phyloP scores from a whole-genome alignment of 2,888 invertebrate genomes.

The Rotaria socialis region DNA sequence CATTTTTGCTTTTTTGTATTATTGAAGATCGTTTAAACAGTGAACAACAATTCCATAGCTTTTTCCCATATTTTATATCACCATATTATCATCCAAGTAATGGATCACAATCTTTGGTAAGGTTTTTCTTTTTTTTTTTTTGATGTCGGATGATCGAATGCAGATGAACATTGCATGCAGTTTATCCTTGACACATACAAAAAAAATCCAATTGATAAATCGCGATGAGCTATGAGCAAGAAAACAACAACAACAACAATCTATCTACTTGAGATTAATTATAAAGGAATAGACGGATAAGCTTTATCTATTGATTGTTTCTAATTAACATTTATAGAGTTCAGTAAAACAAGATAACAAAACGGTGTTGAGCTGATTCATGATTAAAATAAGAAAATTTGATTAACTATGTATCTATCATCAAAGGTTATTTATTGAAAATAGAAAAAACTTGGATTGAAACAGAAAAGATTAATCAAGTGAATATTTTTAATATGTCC shows the following conservation, averaged over 20 bases:
- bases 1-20: neutral
- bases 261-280: neutral
- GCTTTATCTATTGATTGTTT: neutral
- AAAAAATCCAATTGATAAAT: too few relatives aligned
- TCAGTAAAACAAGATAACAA: neutral
- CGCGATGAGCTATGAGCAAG: neutral
- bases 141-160: too few relatives aligned
- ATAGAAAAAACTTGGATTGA: neutral
- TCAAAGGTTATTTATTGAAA: conserved; percentile 12
- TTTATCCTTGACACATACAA: too few relatives aligned
- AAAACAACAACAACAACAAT: neutral
- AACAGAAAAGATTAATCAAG: neutral
- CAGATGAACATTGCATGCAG: too few relatives aligned
- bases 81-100: conserved; percentile 11
- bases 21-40: conserved; percentile 18
- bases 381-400: neutral
- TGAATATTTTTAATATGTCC: conserved; percentile 14
- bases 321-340: neutral
- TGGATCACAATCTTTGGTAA: neutral
- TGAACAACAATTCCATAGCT: conserved; percentile 13
- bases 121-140: neutral
- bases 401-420: neutral
- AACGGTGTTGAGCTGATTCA: neutral
- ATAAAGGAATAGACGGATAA: neutral
- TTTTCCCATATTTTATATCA: conserved; percentile 31